A percentile compares a stretch with the other conserved stretches of the same genome.
These are phyloP conservation scores for Noctilio leporinus DNA, from an alignment of 2,113 vertebrate genomes.

Conservation along the genomic window DNA sequence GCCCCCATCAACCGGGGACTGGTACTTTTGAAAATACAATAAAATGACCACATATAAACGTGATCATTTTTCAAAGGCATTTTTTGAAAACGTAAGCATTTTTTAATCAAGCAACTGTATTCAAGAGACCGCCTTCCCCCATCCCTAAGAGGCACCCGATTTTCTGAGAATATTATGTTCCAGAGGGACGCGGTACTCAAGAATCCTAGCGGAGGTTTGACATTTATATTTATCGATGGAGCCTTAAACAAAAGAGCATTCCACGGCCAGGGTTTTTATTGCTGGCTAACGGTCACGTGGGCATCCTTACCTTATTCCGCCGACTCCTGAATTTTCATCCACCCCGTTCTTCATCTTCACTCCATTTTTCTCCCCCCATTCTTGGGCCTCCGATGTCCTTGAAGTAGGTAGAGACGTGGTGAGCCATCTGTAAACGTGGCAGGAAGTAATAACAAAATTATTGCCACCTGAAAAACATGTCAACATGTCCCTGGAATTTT, in stretches of 20 bases:
- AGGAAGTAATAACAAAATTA: background rate
- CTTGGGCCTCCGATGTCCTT: background rate
- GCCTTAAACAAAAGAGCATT: background rate
- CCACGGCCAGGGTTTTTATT: background rate
- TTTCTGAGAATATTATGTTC: background rate
- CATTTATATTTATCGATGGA: background rate
- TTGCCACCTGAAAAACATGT: background rate
- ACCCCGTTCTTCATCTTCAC: background rate
- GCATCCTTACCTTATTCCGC: background rate
- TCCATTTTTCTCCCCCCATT: background rate
- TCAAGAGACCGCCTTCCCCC: background rate
- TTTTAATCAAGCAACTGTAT: background rate
- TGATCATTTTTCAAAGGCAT: no score
- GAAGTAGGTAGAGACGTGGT: background rate
- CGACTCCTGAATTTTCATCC: background rate
- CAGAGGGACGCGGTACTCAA: background rate
- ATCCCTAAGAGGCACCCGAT: background rate
- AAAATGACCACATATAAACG: background rate
- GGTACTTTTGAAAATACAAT: conserved; percentile 1
- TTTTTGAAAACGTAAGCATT: no score
- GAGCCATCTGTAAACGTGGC: background rate
- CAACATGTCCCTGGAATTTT: background rate
- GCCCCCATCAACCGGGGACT: background rate
- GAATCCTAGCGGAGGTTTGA: background rate
- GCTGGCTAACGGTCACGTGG: background rate